Evolutionary conservation across 2,113 vertebrate species (phyloP).

Genomic region (Telmatochromis sp.): DNA sequence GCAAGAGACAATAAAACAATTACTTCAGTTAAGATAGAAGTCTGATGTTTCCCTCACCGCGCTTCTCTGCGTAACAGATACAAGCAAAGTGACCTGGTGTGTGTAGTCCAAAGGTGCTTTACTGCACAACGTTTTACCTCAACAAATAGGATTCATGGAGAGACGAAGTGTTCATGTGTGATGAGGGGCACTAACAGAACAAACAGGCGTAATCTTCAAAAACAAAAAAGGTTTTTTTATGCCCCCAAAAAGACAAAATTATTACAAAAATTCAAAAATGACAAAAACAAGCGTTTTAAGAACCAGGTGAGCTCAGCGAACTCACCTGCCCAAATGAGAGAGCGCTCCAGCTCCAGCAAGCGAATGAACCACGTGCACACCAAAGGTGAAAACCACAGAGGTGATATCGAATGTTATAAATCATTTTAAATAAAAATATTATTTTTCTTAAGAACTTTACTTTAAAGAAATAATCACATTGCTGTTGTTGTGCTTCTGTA

Average conservation of each 20-base stretch:
- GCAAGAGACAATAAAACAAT: neutral
- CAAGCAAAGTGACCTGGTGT: neutral
- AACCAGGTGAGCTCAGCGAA: neutral
- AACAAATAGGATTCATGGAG: slow-evolving; percentile 34
- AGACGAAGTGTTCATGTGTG: neutral
- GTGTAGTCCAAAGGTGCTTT: slow-evolving; percentile 6
- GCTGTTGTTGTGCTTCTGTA: neutral
- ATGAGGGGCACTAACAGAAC: neutral
- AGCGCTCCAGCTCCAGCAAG: neutral
- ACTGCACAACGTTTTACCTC: slow-evolving; percentile 31
- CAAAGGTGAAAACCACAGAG: neutral
- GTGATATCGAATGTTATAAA: neutral
- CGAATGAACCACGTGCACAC: neutral
- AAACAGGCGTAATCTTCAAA: neutral
- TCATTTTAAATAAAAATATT: too few relatives aligned
- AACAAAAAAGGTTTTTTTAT: neutral
- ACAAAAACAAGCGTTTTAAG: neutral
- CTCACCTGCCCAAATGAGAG: neutral
- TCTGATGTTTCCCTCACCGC: neutral
- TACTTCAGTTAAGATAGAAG: neutral
- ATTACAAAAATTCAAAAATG: neutral
- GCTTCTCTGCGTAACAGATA: neutral
- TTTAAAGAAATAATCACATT: too few relatives aligned
- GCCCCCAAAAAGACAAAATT: neutral
- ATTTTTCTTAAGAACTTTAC: too few relatives aligned